Evolutionary conservation across 2,797 vertebrate genomes (phyloP).

Genomic region (Neosilurus hyrtlii): DNA sequence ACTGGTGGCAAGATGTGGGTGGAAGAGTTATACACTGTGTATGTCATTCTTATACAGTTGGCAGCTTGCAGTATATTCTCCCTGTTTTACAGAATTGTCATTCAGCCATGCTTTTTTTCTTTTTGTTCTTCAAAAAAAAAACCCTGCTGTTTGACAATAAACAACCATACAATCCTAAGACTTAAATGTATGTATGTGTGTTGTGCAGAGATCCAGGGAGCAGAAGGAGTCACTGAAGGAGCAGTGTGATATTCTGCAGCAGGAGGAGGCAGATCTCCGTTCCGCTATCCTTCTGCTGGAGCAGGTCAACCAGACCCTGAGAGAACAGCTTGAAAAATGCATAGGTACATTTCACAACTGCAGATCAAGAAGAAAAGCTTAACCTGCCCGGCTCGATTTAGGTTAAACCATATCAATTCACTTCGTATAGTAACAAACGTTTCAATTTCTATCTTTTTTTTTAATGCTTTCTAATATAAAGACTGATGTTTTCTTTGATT

Average conservation of each 20-base stretch:
- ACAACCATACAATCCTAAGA: not conserved
- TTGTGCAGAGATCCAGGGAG: slow-evolving; percentile 69
- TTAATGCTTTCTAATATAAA: not conserved
- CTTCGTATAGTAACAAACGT: too few relatives aligned
- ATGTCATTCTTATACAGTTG: not conserved
- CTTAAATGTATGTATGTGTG: slow-evolving; percentile 33
- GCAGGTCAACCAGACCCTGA: slow-evolving; percentile 70
- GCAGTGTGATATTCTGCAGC: slow-evolving; percentile 66
- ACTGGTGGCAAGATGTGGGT: not conserved
- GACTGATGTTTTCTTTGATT: not conserved
- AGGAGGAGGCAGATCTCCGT: slow-evolving; percentile 69
- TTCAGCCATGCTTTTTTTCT: not conserved
- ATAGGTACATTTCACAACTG: slow-evolving; percentile 66
- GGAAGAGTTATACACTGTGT: not conserved
- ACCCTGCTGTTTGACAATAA: not conserved
- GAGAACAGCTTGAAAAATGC: slow-evolving; percentile 64
- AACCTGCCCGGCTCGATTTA: not conserved
- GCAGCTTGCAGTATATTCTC: too few relatives aligned
- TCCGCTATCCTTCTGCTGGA: slow-evolving; percentile 67
- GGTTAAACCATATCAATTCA: not conserved
- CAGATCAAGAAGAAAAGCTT: not conserved
- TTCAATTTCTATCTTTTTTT: too few relatives aligned
- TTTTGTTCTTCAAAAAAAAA: not conserved
- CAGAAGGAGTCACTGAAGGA: slow-evolving; percentile 69
- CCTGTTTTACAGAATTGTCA: not conserved